Base-by-base conservation (phyloP, 2,888 invertebrate genomes). In the Clunio marinus region DNA sequence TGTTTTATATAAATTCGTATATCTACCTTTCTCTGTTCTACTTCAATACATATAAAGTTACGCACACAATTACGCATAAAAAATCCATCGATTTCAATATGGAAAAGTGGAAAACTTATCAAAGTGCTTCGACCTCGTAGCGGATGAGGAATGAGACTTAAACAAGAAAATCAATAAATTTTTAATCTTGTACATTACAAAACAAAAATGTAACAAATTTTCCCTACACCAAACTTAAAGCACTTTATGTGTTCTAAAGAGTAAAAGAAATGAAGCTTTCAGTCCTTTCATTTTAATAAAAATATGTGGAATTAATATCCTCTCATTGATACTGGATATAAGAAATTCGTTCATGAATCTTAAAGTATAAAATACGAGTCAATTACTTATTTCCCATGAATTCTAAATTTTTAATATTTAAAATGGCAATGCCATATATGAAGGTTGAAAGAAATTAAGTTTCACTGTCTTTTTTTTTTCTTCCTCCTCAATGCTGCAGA, bases 161-260 rank as follows among this genome's bases (percentile, higher is more conserved):
- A 13, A 24, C 10, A 25, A 57, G 10, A 57, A 57, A 57, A 57
- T 57, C 57, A 25, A 57, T 57, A n/a, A 27, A 4, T 57, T 45
- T 45, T 57, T 15, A 24, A 25, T 24, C 10, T 25, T 27, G 25
- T 22, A 15, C 27, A 4, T 32, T 10, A 4, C 32, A n/a, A n/a
- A n/a, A n/a, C n/a, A n/a, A n/a, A n/a, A n/a, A n/a, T n/a, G n/a
- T n/a, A n/a, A n/a, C n/a, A n/a, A n/a, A n/a, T n/a, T n/a, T 51
- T 51, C 5, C 51, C 22, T 22, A 51, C 22, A 7, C 51, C 51
- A 51, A 4, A 17, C 15, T n/a, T 51, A 3, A n/a, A 5, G 35
- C 35, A 8, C 20, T 51, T 51, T n/a, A 51, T 22, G n/a, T 15
- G n/a, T n/a, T n/a, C n/a, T n/a, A n/a, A n/a, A n/a, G n/a, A n/a